Conservation (phyloP, 2,888 invertebrate genomes). For the Sphinx pinastri region DNA sequence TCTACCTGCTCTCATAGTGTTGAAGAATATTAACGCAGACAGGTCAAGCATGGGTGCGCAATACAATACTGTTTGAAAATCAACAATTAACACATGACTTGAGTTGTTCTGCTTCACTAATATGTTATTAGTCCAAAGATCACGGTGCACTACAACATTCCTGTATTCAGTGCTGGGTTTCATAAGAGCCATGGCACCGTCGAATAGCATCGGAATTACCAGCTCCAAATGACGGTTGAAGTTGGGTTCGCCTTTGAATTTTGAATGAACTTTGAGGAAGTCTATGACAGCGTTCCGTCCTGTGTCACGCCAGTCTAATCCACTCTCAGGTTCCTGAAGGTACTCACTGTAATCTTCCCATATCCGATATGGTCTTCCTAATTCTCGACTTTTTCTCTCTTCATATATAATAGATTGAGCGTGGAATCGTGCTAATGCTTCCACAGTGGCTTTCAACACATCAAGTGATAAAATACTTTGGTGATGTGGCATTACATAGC, state of each 20-base stretch:
- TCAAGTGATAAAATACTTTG: slow-evolving; percentile 58
- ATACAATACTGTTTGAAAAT: slow-evolving; percentile 88
- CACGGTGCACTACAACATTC: slow-evolving; percentile 84
- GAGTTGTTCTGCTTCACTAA: slow-evolving; percentile 72
- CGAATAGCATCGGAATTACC: slow-evolving; percentile 53
- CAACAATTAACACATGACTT: slow-evolving; percentile 84
- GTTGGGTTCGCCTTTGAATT: slow-evolving; percentile 51
- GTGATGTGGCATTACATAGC: slow-evolving; percentile 63
- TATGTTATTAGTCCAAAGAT: slow-evolving; percentile 86
- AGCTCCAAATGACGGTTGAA: slow-evolving; percentile 51
- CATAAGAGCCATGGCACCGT: slow-evolving; percentile 58
- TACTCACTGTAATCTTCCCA: slow-evolving; percentile 66
- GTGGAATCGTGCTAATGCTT: slow-evolving; percentile 77
- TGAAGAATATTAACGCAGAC: slow-evolving; percentile 82
- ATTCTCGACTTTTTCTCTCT: slow-evolving; percentile 60
- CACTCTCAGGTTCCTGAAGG: slow-evolving; percentile 57
- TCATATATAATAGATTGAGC: slow-evolving; percentile 77
- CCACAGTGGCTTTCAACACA: slow-evolving; percentile 68
- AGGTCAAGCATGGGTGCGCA: slow-evolving; percentile 87
- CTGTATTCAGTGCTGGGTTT: slow-evolving; percentile 68
- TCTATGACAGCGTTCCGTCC: slow-evolving; percentile 68
- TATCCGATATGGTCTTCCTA: slow-evolving; percentile 62
- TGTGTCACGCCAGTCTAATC: slow-evolving; percentile 60
- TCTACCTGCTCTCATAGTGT: slow-evolving; percentile 73
- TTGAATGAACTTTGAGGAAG: slow-evolving; percentile 64